Base-by-base conservation (phyloP, 92 coral and sea anemone genomes). In the Muricea muricata region DNA sequence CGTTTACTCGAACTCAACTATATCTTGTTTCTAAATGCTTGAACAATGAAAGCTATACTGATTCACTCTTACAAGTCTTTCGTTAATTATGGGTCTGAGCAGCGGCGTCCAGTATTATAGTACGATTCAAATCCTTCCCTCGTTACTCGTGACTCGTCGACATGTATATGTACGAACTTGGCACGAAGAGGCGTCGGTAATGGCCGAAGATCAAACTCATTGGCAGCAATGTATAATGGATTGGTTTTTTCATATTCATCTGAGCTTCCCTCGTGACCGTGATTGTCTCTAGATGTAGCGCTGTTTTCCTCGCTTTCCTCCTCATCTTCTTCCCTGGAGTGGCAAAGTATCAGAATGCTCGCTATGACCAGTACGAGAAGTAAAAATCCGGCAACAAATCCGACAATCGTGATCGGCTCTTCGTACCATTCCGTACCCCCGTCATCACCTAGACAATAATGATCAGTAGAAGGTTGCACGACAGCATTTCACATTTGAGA, bases 321-420 rank as follows among this genome's bases (percentile, higher is more conserved):
- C 3, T 78, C 71, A 33, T 76, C 81, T 3, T 76, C 47, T 10
- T 76, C 67, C 55, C n/a, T 57, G 10, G 70, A 55, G 71, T 78
- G 25, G 35, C 83, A 78, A 6, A 78, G 70, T 33, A 78, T 78
- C 23, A 78, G 71, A 14, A 78, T 18, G 25, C 83, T 78, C 14
- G 83, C 83, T 18, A 78, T 55, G 46, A 78, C 83, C n/a, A 78
- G 26, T 4, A 78, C 20, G 9, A 78, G 33, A 1, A 78, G 71
- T 8, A 78, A 48, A 55, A 78, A 78, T 78, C 83, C 83, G 17
- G 83, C 83, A 10, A 78, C 83, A 39, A 78, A 78, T 25, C 83
- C 83, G 14, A 78, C 83, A 1, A 78, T 78, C 29, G 83, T 78
- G 70, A 78, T 57, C 32, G 83, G 83, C 21, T 78, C 83, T 26